phyloP scores from a whole-genome alignment of 1,140 invertebrate genomes.

The Ephestia elutella region DNA sequence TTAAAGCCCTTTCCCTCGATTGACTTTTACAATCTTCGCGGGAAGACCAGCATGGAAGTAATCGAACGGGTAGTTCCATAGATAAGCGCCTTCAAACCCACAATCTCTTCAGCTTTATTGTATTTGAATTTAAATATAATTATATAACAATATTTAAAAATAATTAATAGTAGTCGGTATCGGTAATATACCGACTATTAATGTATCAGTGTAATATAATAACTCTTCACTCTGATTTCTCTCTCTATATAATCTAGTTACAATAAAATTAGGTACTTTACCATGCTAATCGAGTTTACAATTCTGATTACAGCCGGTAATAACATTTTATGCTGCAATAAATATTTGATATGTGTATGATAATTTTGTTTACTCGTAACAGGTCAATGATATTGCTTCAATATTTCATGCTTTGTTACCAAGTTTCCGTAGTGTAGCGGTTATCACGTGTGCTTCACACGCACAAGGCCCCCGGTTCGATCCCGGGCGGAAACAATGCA shows the following conservation, averaged over 20 bases:
- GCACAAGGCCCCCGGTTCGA: conserved; percentile 88
- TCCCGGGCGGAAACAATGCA: conserved; percentile 81
- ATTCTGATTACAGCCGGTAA: neutral
- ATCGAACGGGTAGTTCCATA: too few relatives aligned
- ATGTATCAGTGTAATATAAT: neutral
- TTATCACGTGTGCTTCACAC: conserved; percentile 78
- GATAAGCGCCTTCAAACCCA: too few relatives aligned
- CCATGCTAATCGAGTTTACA: neutral
- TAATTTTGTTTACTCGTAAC: too few relatives aligned
- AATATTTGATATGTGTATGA: neutral
- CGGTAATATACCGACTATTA: too few relatives aligned
- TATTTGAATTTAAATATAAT: too few relatives aligned
- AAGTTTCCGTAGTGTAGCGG: conserved; percentile 72
- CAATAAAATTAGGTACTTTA: neutral
- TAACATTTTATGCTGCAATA: neutral
- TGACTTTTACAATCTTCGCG: too few relatives aligned
- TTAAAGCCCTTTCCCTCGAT: too few relatives aligned
- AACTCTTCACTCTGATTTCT: neutral
- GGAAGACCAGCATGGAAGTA: too few relatives aligned
- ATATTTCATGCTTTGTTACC: neutral
- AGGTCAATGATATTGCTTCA: neutral
- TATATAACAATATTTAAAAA: too few relatives aligned
- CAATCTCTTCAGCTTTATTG: too few relatives aligned
- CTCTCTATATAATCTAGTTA: neutral
- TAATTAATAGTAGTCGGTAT: too few relatives aligned